Evolutionary conservation across 1,140 invertebrate species (phyloP).

Genomic region (Macrostomum lignano): DNA sequence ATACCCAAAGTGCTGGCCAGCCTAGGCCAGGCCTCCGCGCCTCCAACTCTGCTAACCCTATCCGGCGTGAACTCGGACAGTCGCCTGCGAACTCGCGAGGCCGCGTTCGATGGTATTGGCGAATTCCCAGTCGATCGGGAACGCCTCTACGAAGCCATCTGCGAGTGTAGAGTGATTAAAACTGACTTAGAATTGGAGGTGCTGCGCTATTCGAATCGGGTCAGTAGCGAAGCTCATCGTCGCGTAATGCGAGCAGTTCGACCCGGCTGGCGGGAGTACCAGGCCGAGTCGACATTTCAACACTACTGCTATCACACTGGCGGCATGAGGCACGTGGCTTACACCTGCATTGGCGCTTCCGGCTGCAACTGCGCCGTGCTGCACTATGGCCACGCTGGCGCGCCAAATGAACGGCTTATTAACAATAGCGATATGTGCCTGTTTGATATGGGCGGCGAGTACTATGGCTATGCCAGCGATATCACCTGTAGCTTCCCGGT

Average conservation of each 20-base stretch:
- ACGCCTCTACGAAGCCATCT: no score
- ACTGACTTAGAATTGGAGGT: conserved; percentile 57
- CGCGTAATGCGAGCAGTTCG: conserved; percentile 24
- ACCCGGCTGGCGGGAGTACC: conserved; percentile 63
- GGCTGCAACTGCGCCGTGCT: conserved; percentile 58
- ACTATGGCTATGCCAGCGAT: conserved; percentile 78
- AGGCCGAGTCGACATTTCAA: conserved; percentile 54
- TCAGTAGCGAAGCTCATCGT: conserved; percentile 62
- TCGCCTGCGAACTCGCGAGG: no score
- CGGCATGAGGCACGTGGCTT: conserved; percentile 50
- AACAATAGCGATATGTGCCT: conserved; percentile 63
- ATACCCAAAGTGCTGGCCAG: no score
- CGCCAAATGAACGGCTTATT: conserved; percentile 54
- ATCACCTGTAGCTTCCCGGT: conserved; percentile 83
- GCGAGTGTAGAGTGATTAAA: conserved; percentile 73
- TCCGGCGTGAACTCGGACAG: no score
- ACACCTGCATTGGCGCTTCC: conserved; percentile 66
- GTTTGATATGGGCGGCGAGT: conserved; percentile 92
- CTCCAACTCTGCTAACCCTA: no score
- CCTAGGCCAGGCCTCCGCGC: no score
- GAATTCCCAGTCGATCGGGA: no score
- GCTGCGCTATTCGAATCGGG: conserved; percentile 53
- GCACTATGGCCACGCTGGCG: conserved; percentile 84
- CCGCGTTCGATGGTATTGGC: no score
- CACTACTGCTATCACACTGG: conserved; percentile 45